A percentile compares a stretch with the other conserved stretches of the same genome.
Conservation (phyloP, 2,888 invertebrate genomes). For the Drosophila anomalata region DNA sequence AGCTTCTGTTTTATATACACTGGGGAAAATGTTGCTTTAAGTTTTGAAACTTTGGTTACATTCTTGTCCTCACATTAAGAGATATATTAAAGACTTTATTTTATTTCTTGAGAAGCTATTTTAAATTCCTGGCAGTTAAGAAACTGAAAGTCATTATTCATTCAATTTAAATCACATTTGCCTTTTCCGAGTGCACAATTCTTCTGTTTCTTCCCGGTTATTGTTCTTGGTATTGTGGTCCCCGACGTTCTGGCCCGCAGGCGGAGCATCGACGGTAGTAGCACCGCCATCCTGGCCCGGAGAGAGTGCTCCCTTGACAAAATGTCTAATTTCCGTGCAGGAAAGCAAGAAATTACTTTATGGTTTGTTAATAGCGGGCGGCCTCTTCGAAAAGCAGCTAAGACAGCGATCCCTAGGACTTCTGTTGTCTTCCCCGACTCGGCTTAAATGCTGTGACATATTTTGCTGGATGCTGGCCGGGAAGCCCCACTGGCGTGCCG, state of each 20-base stretch:
- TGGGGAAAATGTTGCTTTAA: neutral
- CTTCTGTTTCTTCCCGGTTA: conserved; percentile 34
- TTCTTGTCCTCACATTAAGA: neutral
- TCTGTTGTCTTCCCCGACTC: conserved; percentile 50
- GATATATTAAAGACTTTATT: neutral
- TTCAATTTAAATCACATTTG: conserved; percentile 1
- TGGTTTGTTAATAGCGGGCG: conserved; percentile 79
- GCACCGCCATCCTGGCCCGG: neutral
- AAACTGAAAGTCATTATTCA: neutral
- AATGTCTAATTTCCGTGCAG: conserved; percentile 79
- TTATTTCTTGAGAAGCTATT: neutral
- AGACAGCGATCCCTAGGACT: conserved; percentile 40
- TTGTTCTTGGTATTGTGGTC: conserved; percentile 63
- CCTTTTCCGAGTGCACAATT: neutral
- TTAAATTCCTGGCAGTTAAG: neutral
- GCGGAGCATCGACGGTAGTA: conserved; percentile 30
- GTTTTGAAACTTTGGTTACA: neutral
- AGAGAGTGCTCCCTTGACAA: conserved; percentile 74
- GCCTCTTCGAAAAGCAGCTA: conserved; percentile 53
- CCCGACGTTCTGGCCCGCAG: conserved; percentile 26
- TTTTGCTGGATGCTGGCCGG: conserved; percentile 43
- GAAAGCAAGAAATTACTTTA: conserved; percentile 80
- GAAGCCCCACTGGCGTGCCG: conserved; percentile 13
- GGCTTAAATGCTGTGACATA: conserved; percentile 75
- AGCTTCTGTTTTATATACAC: neutral